Conservation (phyloP, 2,113 vertebrate species). For the Platichthys stellatus region DNA sequence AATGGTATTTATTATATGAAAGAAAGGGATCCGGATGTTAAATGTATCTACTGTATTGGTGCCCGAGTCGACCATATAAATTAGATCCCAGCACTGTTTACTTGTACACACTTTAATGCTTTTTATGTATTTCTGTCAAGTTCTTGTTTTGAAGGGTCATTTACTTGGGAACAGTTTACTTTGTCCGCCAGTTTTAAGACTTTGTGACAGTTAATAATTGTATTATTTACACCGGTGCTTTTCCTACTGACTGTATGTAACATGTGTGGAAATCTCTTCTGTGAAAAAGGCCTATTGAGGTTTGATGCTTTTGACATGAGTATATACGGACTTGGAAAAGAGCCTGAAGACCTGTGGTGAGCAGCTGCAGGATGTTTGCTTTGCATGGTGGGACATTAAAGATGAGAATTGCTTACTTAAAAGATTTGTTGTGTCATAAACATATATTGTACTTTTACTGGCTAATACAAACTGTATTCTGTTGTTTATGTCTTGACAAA, state of each 20-base stretch:
- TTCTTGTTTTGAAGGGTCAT: background rate
- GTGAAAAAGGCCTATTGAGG: background rate
- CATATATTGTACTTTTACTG: background rate
- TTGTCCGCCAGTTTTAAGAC: background rate
- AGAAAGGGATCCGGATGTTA: background rate
- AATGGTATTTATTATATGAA: conserved; percentile 10
- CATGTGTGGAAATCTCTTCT: background rate
- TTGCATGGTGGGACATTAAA: conserved; percentile 31
- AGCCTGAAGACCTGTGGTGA: conserved; percentile 8
- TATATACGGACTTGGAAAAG: background rate
- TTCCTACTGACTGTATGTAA: background rate
- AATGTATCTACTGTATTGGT: conserved; percentile 12
- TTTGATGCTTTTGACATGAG: background rate
- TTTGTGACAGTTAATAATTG: conserved; percentile 11
- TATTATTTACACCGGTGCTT: conserved; percentile 3
- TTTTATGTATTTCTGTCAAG: background rate
- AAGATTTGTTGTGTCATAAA: background rate
- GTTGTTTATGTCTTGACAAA: background rate
- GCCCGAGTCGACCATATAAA: background rate
- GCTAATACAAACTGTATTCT: background rate
- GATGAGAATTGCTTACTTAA: background rate
- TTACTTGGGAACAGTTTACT: background rate
- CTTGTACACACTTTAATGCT: background rate
- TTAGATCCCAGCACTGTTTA: background rate
- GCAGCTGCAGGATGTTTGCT: conserved; percentile 11